These are phyloP conservation scores for Charaxes varanes DNA, from an alignment of 1,140 invertebrate genomes.

Conservation along the genomic window DNA sequence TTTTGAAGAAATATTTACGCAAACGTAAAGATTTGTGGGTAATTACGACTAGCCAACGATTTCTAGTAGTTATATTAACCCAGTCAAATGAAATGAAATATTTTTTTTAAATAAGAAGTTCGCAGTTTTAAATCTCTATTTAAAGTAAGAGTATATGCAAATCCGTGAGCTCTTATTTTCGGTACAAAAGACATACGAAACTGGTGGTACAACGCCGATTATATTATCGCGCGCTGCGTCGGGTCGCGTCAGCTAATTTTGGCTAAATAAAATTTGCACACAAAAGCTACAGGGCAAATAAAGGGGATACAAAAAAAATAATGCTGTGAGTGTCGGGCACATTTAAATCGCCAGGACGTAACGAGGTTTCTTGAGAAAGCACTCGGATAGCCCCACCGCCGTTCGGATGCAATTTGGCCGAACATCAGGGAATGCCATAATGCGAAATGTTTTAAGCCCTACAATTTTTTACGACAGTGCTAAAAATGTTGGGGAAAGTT, in stretches of 20 bases:
- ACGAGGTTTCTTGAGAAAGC: slow-evolving; percentile 49
- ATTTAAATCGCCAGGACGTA: slow-evolving; percentile 56
- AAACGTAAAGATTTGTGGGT: no score
- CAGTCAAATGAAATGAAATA: no score
- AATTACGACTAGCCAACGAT: no score
- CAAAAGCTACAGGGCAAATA: slow-evolving; percentile 46
- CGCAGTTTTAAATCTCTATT: no score
- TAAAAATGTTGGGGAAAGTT: no score
- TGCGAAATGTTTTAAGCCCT: slow-evolving; percentile 13
- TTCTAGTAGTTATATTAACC: no score
- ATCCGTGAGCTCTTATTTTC: not conserved
- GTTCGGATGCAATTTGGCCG: slow-evolving; percentile 48
- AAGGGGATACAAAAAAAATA: no score
- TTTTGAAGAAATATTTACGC: no score
- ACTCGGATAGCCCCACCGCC: slow-evolving; percentile 39
- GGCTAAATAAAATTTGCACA: slow-evolving; percentile 52
- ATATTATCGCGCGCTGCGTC: slow-evolving; percentile 44
- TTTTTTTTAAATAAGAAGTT: no score
- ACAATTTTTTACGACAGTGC: not conserved
- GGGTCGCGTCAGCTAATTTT: slow-evolving; percentile 43
- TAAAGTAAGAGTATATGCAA: no score
- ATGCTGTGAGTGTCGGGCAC: slow-evolving; percentile 59
- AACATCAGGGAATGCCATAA: slow-evolving; percentile 19
- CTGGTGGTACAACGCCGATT: slow-evolving; percentile 30
- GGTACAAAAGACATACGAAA: not conserved